A percentile compares a stretch with the other conserved stretches of the same genome.
These are phyloP conservation scores for Linnaemya vulpina DNA, from an alignment of 2,888 invertebrate species.

Conservation along the genomic window DNA sequence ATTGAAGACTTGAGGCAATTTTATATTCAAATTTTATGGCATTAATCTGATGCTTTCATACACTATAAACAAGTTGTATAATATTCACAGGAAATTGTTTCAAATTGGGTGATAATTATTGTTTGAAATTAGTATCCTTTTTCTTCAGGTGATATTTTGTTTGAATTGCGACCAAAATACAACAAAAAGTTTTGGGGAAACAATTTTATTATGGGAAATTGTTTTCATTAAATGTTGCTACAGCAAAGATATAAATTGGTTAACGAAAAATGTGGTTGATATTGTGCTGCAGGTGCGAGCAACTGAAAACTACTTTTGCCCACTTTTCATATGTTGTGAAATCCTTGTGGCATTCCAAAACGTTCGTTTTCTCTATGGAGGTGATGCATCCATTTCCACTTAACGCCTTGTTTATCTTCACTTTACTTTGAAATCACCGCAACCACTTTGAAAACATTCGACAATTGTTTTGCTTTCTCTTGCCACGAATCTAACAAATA, in stretches of 20 bases:
- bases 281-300: too few relatives aligned
- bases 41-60: neutral
- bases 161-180: neutral
- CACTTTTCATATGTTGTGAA: too few relatives aligned
- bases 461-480: constrained; percentile 52
- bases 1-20: constrained; percentile 32
- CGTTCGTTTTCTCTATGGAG: neutral
- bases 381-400: neutral
- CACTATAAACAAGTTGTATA: neutral
- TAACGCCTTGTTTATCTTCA: constrained; percentile 21
- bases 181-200: too few relatives aligned
- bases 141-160: neutral
- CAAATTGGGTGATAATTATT: neutral
- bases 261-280: too few relatives aligned
- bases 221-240: too few relatives aligned
- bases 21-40: neutral
- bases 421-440: constrained; percentile 1
- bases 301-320: too few relatives aligned
- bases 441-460: constrained; percentile 41
- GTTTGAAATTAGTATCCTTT: neutral
- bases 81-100: neutral
- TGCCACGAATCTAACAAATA: neutral
- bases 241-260: too few relatives aligned
- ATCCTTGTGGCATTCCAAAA: too few relatives aligned
- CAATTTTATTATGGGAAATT: too few relatives aligned